Evolutionary conservation across 2,113 vertebrate genomes (phyloP).

Genomic region (Cervus canadensis): DNA sequence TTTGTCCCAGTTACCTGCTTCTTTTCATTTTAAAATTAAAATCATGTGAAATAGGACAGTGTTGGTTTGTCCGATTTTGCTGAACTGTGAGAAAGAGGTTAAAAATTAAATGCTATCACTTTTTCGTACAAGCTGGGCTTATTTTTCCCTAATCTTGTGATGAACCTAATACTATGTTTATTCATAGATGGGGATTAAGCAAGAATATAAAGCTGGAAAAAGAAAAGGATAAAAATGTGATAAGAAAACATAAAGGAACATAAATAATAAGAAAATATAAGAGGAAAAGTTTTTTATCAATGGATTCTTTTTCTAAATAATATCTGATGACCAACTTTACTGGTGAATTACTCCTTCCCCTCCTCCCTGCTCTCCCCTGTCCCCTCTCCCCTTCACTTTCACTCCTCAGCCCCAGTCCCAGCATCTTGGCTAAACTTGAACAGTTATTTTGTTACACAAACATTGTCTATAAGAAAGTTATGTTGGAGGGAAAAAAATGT

Average conservation of each 20-base stretch:
- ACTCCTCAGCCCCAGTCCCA: neutral
- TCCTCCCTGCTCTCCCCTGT: neutral
- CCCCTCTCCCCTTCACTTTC: too few species aligned
- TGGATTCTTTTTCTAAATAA: neutral
- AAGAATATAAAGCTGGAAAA: neutral
- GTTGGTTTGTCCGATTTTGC: neutral
- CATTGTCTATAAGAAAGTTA: neutral
- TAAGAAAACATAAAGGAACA: neutral
- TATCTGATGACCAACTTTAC: neutral
- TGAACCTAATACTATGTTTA: neutral
- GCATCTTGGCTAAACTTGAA: neutral
- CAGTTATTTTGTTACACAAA: neutral
- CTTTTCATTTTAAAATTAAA: neutral
- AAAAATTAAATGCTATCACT: neutral
- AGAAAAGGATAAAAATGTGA: neutral
- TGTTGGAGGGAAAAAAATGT: neutral
- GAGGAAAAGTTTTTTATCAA: neutral
- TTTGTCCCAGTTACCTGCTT: neutral
- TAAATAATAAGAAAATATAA: neutral
- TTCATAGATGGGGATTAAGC: neutral
- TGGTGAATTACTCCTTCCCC: neutral
- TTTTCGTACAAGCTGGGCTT: neutral
- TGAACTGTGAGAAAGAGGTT: neutral
- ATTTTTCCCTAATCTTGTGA: neutral
- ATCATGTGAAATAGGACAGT: neutral